Evolutionary conservation across 2,888 invertebrate genomes (phyloP).

Genomic region (Cinara cedri): DNA sequence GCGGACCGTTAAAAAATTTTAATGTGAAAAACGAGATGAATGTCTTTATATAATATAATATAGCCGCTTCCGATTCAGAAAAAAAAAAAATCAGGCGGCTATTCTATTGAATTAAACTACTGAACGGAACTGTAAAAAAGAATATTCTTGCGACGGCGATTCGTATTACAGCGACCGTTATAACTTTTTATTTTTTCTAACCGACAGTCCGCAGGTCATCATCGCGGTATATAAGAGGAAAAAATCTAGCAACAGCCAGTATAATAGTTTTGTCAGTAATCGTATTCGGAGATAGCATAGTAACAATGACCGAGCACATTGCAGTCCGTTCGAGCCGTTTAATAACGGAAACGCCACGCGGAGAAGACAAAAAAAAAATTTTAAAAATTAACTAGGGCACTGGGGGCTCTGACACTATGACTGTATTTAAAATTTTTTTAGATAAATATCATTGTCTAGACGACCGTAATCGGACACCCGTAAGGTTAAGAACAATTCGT

Average conservation of each 20-base stretch:
- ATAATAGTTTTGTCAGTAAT: conserved; percentile 28
- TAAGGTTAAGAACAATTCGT: neutral
- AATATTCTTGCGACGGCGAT: neutral
- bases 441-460: too few species aligned
- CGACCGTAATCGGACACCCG: too few species aligned
- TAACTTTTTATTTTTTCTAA: conserved; percentile 4
- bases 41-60: neutral
- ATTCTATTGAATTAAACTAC: conserved; percentile 43
- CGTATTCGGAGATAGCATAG: neutral
- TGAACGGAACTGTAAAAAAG: conserved; percentile 34
- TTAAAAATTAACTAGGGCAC: conserved; percentile 14
- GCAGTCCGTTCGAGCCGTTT: neutral
- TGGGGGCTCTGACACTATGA: neutral
- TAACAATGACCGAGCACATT: conserved; percentile 35
- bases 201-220: neutral
- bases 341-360: conserved; percentile 3
- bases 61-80: neutral
- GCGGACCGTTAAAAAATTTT: conserved; percentile 1
- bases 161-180: conserved; percentile 30
- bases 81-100: conserved; percentile 8
- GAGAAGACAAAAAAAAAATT: neutral
- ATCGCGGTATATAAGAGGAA: too few species aligned
- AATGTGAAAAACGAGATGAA: conserved; percentile 12
- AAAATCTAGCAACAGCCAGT: conserved; percentile 25
- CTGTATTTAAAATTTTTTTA: too few species aligned